Conservation (phyloP, 2,797 vertebrate species). For the Mus caroli region DNA sequence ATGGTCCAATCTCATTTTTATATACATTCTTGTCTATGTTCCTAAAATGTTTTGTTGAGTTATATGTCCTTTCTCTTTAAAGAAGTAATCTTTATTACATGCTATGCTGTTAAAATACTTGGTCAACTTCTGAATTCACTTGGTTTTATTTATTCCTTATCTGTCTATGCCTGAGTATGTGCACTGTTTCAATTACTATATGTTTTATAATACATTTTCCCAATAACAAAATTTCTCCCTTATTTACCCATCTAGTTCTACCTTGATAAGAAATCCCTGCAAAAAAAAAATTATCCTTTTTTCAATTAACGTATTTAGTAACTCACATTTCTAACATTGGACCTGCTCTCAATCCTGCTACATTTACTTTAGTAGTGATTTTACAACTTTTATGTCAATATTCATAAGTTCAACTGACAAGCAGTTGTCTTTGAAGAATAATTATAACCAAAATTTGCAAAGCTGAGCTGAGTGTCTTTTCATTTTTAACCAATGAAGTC, state of each 20-base stretch:
- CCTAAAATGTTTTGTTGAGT: neutral
- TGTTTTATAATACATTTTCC: neutral
- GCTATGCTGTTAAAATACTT: neutral
- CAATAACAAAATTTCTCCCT: neutral
- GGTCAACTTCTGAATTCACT: slow-evolving; percentile 1
- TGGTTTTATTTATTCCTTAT: slow-evolving; percentile 19
- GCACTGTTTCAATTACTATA: neutral
- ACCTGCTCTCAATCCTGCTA: neutral
- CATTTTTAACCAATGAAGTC: neutral
- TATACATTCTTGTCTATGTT: neutral
- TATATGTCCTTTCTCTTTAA: neutral
- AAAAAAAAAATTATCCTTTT: slow-evolving; percentile 2
- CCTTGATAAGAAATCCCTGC: neutral
- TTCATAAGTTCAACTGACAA: slow-evolving; percentile 35
- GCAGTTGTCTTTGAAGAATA: slow-evolving; percentile 41
- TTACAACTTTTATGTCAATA: neutral
- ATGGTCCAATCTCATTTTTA: neutral
- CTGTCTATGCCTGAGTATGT: neutral
- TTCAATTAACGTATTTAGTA: slow-evolving; percentile 7
- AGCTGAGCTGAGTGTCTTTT: neutral
- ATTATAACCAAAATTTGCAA: slow-evolving; percentile 17
- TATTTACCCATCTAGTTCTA: slow-evolving; percentile 5
- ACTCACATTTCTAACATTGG: slow-evolving; percentile 4
- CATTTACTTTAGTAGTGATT: neutral
- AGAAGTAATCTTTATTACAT: neutral